These are phyloP conservation scores for Indicator maculatus DNA, from an alignment of 2,113 vertebrate genomes.

Conservation along the genomic window DNA sequence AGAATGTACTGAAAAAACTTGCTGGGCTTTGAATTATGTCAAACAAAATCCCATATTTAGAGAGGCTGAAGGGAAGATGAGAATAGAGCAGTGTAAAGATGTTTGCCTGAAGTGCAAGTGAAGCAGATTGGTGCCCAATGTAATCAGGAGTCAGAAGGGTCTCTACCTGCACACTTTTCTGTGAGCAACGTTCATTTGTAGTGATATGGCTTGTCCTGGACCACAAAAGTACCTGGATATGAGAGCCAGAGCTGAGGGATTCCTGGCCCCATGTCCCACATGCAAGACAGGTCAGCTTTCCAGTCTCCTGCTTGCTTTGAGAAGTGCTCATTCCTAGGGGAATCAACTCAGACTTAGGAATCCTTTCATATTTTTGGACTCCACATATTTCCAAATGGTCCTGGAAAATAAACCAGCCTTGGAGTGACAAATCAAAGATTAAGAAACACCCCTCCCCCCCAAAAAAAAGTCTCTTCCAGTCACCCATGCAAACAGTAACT, in stretches of 20 bases:
- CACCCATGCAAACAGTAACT: not conserved
- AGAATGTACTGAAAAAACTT: not conserved
- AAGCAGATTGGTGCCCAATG: not conserved
- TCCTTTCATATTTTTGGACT: slow-evolving; percentile 4
- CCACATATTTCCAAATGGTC: not conserved
- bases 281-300: not conserved
- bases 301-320: not conserved
- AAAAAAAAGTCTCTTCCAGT: not conserved
- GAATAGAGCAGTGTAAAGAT: not conserved
- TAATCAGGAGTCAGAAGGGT: not conserved
- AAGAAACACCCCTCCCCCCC: not conserved
- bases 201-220: not conserved
- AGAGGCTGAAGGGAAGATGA: not conserved
- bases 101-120: not conserved
- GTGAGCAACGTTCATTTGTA: rapidly evolving
- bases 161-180: not conserved
- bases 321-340: not conserved
- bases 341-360: not conserved
- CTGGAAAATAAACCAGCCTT: slow-evolving; percentile 37
- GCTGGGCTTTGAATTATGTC: not conserved
- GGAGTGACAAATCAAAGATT: slow-evolving; percentile 23
- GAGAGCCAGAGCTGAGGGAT: not conserved
- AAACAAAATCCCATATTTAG: not conserved
- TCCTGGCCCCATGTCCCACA: not conserved
- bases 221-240: not conserved